A percentile compares a stretch with the other conserved stretches of the same genome.
Evolutionary conservation across 2,888 invertebrate genomes (phyloP).

Genomic region (Neocrepidodera transversa): DNA sequence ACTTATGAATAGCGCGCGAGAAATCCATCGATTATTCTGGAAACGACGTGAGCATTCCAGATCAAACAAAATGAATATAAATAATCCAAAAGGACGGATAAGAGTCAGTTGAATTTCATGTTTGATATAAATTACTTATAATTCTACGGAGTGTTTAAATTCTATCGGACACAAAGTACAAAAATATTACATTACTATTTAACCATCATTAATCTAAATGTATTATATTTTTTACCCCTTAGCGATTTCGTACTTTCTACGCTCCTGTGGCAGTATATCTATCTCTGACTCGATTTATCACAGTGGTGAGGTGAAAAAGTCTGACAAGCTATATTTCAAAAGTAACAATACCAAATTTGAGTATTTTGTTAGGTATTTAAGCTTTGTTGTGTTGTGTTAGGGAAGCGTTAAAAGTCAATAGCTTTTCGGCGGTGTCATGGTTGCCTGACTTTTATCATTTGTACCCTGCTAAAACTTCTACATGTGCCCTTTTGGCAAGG

Average conservation of each 20-base stretch:
- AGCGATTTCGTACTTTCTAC: neutral
- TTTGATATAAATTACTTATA: too few species aligned
- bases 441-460: slow-evolving; percentile 41
- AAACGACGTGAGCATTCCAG: too few species aligned
- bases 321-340: slow-evolving; percentile 52
- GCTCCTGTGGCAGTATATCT: slow-evolving; percentile 33
- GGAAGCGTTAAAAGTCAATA: slow-evolving; percentile 50
- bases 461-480: slow-evolving; percentile 23
- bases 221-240: too few species aligned
- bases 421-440: slow-evolving; percentile 48
- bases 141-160: too few species aligned
- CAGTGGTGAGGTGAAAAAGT: slow-evolving; percentile 34
- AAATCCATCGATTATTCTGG: too few species aligned
- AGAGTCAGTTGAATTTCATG: too few species aligned
- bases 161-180: too few species aligned
- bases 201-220: too few species aligned
- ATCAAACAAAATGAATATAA: too few species aligned
- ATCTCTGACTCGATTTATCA: slow-evolving; percentile 45
- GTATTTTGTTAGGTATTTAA: slow-evolving; percentile 51
- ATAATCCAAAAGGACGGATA: too few species aligned
- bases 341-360: slow-evolving; percentile 49
- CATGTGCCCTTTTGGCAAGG: slow-evolving; percentile 7
- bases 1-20: too few species aligned
- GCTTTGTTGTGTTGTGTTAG: slow-evolving; percentile 47
- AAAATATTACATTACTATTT: too few species aligned